phyloP scores from a whole-genome alignment of 2,888 invertebrate species.

The Copidosoma aretas region DNA sequence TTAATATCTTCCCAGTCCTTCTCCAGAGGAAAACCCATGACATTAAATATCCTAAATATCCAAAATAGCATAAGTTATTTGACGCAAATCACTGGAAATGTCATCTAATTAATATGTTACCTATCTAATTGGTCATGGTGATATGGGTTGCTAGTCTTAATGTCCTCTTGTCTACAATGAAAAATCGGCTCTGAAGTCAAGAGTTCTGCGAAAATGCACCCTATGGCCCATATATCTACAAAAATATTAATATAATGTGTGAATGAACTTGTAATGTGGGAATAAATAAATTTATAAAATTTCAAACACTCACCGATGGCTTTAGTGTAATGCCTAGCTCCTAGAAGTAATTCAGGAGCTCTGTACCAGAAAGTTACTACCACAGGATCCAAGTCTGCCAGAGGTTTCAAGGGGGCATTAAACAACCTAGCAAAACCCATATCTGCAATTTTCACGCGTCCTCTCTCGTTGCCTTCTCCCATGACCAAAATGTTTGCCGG shows the following conservation, averaged over 20 bases:
- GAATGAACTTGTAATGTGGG: not conserved
- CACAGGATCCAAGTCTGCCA: constrained; percentile 98
- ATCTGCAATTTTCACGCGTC: constrained; percentile 97
- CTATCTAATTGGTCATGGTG: constrained; percentile 97
- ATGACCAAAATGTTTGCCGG: constrained; percentile 99
- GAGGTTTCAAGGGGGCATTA: constrained; percentile 95
- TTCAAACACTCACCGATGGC: constrained; percentile 77
- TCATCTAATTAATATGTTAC: constrained; percentile 48
- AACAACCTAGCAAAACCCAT: constrained; percentile 99
- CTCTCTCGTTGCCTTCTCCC: constrained; percentile 97
- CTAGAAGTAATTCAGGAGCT: constrained; percentile 93
- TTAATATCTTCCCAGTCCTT: constrained; percentile 99
- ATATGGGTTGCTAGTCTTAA: constrained; percentile 98
- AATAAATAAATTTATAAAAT: constrained; percentile 1
- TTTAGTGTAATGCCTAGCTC: constrained; percentile 96
- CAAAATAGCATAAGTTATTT: not conserved
- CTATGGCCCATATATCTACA: constrained; percentile 97
- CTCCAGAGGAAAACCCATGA: constrained; percentile 98
- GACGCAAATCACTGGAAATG: not conserved
- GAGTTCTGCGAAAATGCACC: constrained; percentile 99
- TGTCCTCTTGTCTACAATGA: constrained; percentile 98
- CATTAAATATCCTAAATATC: constrained; percentile 86
- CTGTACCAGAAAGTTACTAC: constrained; percentile 99
- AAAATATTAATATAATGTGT: constrained; percentile 33
- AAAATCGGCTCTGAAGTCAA: constrained; percentile 99